Conservation (phyloP, 2,113 vertebrate genomes). For the Embiotoca jacksoni region DNA sequence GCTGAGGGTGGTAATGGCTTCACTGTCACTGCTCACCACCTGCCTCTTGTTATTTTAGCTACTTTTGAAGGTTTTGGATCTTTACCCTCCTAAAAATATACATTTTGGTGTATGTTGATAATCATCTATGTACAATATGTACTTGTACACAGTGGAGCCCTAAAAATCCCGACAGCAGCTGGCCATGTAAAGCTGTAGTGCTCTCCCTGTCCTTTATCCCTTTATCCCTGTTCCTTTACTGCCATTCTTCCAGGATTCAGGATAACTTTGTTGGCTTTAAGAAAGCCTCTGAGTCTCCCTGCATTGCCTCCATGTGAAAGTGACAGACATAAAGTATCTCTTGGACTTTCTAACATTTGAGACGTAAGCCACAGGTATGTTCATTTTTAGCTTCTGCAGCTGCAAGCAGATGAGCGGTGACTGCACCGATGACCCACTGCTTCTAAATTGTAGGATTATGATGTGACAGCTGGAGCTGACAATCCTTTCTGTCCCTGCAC, state of each 20-base stretch:
- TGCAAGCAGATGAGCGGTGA: background rate
- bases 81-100: background rate
- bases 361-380: background rate
- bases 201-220: background rate
- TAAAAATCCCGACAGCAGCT: background rate
- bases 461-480: background rate
- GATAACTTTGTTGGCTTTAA: slow-evolving; percentile 1
- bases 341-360: slow-evolving; percentile 1
- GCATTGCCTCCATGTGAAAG: background rate
- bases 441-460: slow-evolving; percentile 6
- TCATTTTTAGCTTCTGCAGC: background rate
- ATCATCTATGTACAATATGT: background rate
- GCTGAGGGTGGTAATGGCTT: background rate
- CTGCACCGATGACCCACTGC: background rate
- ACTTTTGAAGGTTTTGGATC: background rate
- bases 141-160: background rate
- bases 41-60: background rate
- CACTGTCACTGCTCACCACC: background rate
- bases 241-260: background rate
- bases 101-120: background rate
- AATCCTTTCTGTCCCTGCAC: background rate
- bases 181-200: background rate
- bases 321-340: background rate
- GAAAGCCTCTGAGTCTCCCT: slow-evolving; percentile 3
- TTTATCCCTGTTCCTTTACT: background rate